A percentile compares a stretch with the other conserved stretches of the same genome.
Conservation (phyloP, 2,888 invertebrate species). For the Luffia ferchaultella region DNA sequence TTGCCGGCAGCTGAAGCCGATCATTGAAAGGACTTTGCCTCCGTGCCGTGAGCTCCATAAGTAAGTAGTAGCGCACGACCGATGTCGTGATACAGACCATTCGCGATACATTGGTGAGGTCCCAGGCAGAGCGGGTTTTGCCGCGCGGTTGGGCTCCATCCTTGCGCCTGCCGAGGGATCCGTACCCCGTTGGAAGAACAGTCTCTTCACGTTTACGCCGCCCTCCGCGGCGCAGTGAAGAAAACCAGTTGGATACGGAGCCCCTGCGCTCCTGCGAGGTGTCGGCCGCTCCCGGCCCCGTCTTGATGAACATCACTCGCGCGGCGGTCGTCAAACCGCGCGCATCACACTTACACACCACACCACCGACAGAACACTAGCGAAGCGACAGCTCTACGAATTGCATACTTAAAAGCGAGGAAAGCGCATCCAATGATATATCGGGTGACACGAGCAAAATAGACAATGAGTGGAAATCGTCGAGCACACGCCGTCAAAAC, state of each 20-base stretch:
- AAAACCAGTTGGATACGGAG: slow-evolving; percentile 83
- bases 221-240: slow-evolving; percentile 74
- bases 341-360: slow-evolving; percentile 43
- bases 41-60: no score
- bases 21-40: no score
- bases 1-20: neutral
- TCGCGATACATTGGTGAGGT: slow-evolving; percentile 63
- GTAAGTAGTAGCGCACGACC: no score
- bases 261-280: slow-evolving; percentile 70
- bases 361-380: slow-evolving; percentile 34
- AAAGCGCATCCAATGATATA: neutral
- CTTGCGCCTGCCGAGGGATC: slow-evolving; percentile 59
- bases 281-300: slow-evolving; percentile 48
- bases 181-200: slow-evolving; percentile 48
- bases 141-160: slow-evolving; percentile 49
- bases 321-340: slow-evolving; percentile 32
- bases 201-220: slow-evolving; percentile 52
- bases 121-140: slow-evolving; percentile 68
- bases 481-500: neutral
- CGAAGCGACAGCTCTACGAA: slow-evolving; percentile 43
- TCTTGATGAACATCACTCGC: slow-evolving; percentile 63
- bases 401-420: slow-evolving; percentile 31
- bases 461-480: neutral
- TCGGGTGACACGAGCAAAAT: neutral
- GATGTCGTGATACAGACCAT: slow-evolving; percentile 53